Evolutionary conservation across 2,113 vertebrate genomes (phyloP).

Genomic region (Phyllopteryx taeniolatus): DNA sequence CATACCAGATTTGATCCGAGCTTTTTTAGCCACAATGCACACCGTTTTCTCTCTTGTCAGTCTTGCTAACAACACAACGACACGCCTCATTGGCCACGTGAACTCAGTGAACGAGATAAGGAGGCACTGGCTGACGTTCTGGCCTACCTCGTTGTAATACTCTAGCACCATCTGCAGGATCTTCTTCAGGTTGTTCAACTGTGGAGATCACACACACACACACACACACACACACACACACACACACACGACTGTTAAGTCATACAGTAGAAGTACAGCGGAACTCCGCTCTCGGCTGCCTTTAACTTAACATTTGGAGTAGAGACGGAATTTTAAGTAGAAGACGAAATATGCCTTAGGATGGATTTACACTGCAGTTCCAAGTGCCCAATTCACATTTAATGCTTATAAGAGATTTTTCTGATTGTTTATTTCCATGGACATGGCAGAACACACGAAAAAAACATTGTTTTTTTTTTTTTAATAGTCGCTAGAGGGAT

Average conservation of each 20-base stretch:
- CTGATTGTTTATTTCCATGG: background rate
- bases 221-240: conserved; percentile 14
- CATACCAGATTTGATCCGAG: background rate
- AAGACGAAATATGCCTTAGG: too few relatives aligned
- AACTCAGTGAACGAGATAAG: background rate
- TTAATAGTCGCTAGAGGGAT: too few relatives aligned
- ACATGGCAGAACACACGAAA: background rate
- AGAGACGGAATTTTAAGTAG: too few relatives aligned
- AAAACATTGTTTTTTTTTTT: too few relatives aligned
- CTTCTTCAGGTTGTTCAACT: conserved; percentile 98
- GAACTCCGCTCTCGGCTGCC: too few relatives aligned
- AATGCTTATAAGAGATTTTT: too few relatives aligned
- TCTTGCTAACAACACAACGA: background rate
- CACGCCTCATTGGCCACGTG: conserved; percentile 4
- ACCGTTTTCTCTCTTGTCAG: background rate
- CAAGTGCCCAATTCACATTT: too few relatives aligned
- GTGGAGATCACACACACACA: conserved; percentile 23
- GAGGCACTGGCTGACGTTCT: background rate
- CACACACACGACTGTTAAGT: background rate
- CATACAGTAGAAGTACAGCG: background rate
- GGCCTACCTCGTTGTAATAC: conserved; percentile 92
- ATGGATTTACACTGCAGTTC: too few relatives aligned
- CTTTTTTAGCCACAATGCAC: conserved; percentile 11
- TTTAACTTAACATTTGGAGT: too few relatives aligned
- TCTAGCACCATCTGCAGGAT: conserved; percentile 91